A percentile compares a stretch with the other conserved stretches of the same genome.
Conservation (phyloP, 2,888 invertebrate genomes). For the Xiphydria camelus region DNA sequence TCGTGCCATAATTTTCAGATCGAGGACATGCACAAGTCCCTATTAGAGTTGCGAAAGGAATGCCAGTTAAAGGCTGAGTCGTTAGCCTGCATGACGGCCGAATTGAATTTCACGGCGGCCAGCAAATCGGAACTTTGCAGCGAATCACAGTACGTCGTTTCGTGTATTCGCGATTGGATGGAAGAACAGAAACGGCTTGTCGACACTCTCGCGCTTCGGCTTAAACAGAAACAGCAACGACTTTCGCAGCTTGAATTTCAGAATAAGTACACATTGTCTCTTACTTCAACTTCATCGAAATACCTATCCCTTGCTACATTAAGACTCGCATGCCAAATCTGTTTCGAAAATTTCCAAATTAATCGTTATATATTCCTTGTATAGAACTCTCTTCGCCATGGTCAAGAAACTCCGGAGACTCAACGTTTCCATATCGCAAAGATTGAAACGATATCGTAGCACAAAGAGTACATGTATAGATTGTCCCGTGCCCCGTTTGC, state of each 20-base stretch:
- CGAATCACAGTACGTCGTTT: constrained; percentile 44
- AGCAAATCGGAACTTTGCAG: constrained; percentile 44
- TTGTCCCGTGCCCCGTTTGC: constrained; percentile 11
- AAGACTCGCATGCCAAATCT: too few relatives aligned
- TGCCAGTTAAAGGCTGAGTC: constrained; percentile 42
- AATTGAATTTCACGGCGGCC: constrained; percentile 40
- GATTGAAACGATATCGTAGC: constrained; percentile 22
- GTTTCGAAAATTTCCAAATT: too few relatives aligned
- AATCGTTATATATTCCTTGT: too few relatives aligned
- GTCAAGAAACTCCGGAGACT: constrained; percentile 32
- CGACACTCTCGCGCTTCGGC: constrained; percentile 29
- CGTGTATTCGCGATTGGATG: constrained; percentile 45
- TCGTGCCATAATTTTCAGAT: constrained; percentile 35
- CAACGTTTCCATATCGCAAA: constrained; percentile 29
- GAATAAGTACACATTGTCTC: constrained; percentile 36
- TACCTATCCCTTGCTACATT: too few relatives aligned
- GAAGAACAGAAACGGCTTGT: constrained; percentile 38
- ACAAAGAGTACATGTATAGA: constrained; percentile 19
- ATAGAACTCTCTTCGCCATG: constrained; percentile 34
- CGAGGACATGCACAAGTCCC: constrained; percentile 40
- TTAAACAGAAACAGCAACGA: constrained; percentile 40
- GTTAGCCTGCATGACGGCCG: constrained; percentile 40
- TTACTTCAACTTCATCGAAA: too few relatives aligned
- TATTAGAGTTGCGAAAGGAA: constrained; percentile 40
- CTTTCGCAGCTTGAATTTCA: constrained; percentile 35